These are phyloP conservation scores for Sarcophaga peregrina DNA, from an alignment of 1,140 invertebrate genomes.

Conservation along the genomic window DNA sequence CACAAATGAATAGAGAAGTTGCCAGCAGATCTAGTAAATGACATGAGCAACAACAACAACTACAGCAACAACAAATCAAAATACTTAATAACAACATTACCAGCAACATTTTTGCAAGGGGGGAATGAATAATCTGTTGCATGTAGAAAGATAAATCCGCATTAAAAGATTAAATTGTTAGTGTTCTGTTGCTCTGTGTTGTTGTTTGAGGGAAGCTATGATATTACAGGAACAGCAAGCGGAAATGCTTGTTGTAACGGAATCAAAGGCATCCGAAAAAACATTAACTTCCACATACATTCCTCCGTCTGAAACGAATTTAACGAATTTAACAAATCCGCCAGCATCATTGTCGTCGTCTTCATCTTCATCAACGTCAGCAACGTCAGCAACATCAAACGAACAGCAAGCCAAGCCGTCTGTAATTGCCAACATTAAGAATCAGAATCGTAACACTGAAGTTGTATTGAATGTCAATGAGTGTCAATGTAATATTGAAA, in stretches of 20 bases:
- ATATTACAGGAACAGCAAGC: slow-evolving; percentile 30
- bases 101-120: neutral
- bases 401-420: neutral
- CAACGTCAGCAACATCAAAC: neutral
- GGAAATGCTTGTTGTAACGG: slow-evolving; percentile 30
- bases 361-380: neutral
- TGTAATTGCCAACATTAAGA: neutral
- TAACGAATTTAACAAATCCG: slow-evolving; percentile 18
- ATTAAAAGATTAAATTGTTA: neutral
- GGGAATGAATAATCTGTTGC: slow-evolving; percentile 32
- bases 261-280: slow-evolving; percentile 19
- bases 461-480: slow-evolving; percentile 24
- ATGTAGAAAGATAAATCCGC: neutral
- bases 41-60: too few relatives aligned
- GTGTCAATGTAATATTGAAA: slow-evolving; percentile 20
- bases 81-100: neutral
- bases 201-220: neutral
- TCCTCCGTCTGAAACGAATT: slow-evolving; percentile 15
- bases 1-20: too few relatives aligned
- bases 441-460: neutral
- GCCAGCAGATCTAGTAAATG: too few relatives aligned
- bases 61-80: neutral
- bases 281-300: slow-evolving; percentile 11
- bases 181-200: neutral
- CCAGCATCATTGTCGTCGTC: neutral